These are phyloP conservation scores for Tylochromis polylepis DNA, from an alignment of 2,113 vertebrate genomes.

Conservation along the genomic window DNA sequence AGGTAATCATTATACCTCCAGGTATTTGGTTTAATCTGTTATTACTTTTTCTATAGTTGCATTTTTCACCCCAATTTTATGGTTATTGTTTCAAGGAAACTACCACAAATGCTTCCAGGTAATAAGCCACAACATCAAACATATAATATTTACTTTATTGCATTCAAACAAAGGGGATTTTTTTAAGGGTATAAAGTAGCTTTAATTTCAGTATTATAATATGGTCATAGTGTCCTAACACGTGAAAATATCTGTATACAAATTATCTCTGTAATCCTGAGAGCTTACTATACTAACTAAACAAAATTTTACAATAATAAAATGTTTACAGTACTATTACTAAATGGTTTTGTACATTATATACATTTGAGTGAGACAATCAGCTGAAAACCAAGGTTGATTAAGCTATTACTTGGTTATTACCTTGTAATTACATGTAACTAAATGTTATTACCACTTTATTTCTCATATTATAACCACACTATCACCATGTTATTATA, in stretches of 20 bases:
- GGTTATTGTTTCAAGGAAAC: background rate
- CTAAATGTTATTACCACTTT: background rate
- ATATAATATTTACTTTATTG: background rate
- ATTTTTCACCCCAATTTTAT: background rate
- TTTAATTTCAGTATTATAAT: background rate
- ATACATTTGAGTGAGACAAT: background rate
- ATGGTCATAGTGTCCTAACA: background rate
- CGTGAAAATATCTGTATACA: background rate
- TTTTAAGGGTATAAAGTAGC: background rate
- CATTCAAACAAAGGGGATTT: background rate
- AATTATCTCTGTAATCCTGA: background rate
- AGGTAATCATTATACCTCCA: background rate
- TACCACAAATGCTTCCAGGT: background rate
- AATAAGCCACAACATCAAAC: background rate
- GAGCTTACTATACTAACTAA: background rate
- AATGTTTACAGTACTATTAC: no score
- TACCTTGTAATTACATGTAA: background rate
- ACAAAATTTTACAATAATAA: background rate
- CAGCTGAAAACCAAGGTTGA: background rate
- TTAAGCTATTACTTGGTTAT: background rate
- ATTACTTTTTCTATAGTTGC: background rate
- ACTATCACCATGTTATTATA: background rate
- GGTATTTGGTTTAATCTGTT: background rate
- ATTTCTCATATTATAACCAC: background rate
- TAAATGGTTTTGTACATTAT: background rate